These are phyloP conservation scores for Acleris holmiana DNA, from an alignment of 2,888 invertebrate species.

Conservation along the genomic window DNA sequence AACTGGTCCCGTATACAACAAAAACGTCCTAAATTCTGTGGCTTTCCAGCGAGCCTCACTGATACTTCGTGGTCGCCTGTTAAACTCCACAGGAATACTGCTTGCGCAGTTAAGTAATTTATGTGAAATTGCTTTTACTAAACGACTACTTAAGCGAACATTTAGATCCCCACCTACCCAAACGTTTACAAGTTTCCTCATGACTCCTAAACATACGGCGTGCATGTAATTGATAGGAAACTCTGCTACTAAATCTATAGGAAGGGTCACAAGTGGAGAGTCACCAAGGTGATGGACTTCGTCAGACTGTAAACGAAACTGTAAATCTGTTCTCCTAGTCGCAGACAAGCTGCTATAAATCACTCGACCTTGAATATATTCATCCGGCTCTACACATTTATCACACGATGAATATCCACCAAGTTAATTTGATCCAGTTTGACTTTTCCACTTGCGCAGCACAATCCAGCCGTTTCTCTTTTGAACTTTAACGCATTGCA, in stretches of 20 bases:
- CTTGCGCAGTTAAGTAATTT: not conserved
- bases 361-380: constrained; percentile 11
- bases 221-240: constrained; percentile 15
- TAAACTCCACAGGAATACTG: constrained; percentile 17
- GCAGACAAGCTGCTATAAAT: not conserved
- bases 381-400: constrained; percentile 8
- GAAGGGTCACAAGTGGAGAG: not conserved
- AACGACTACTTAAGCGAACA: constrained; percentile 1
- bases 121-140: not conserved
- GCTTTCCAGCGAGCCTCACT: constrained; percentile 17
- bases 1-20: constrained; percentile 13
- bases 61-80: constrained; percentile 9
- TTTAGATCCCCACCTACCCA: not conserved
- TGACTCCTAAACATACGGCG: constrained; percentile 11
- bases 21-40: constrained; percentile 14
- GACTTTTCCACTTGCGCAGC: too few relatives aligned
- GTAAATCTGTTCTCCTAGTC: not conserved
- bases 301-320: not conserved
- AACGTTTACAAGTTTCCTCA: constrained; percentile 4
- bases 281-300: not conserved
- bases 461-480: too few relatives aligned
- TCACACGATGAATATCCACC: constrained; percentile 13
- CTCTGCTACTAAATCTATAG: not conserved
- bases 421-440: too few relatives aligned
- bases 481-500: too few relatives aligned